Conservation (phyloP, 2,113 vertebrate species). For the Camelus bactrianus region DNA sequence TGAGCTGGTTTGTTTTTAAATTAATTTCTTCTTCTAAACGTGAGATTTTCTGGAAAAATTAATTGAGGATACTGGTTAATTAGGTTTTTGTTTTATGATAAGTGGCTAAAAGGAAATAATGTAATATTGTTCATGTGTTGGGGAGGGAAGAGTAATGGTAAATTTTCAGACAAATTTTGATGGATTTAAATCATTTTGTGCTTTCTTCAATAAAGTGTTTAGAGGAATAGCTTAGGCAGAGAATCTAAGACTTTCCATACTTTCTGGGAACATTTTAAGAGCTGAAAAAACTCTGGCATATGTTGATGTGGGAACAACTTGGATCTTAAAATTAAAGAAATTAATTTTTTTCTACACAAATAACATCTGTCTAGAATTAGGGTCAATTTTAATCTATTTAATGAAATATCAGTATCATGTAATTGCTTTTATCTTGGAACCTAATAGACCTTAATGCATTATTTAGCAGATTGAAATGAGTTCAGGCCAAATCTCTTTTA, state of each 20-base stretch:
- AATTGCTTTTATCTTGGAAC: conserved; percentile 50
- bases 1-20: background rate
- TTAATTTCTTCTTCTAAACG: conserved; percentile 38
- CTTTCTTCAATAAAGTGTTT: conserved; percentile 23
- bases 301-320: background rate
- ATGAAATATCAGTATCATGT: conserved; percentile 46
- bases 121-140: background rate
- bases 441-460: conserved; percentile 58
- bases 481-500: conserved; percentile 63
- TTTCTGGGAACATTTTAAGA: conserved; percentile 44
- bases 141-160: background rate
- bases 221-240: background rate
- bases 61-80: background rate
- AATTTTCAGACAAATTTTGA: conserved; percentile 44
- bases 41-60: background rate
- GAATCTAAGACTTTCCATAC: background rate
- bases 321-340: conserved; percentile 23
- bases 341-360: background rate
- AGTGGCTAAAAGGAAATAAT: background rate
- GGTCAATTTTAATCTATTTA: conserved; percentile 58
- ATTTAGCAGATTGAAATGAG: conserved; percentile 70
- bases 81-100: background rate
- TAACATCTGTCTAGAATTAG: conserved; percentile 38
- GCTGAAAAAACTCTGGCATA: conserved; percentile 22
- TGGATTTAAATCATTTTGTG: background rate